Evolutionary conservation across 2,797 vertebrate genomes (phyloP).

Genomic region (Lepidocolaptes lacrymiger): DNA sequence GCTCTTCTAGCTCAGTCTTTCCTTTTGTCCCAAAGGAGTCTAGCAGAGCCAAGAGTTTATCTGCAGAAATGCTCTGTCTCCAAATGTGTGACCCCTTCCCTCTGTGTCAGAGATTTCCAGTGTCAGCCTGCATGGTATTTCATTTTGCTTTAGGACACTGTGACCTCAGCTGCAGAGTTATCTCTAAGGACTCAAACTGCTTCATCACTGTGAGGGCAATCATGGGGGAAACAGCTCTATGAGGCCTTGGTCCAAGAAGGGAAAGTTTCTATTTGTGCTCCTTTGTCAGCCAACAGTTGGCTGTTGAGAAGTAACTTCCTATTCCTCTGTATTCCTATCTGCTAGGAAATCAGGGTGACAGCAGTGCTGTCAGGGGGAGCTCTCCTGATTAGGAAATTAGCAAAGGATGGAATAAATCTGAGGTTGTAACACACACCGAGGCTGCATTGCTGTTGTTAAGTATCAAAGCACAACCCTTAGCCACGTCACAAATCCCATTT

Average conservation of each 20-base stretch:
- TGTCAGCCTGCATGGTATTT: neutral
- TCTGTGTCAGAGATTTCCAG: neutral
- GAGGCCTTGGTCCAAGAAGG: neutral
- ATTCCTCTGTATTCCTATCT: neutral
- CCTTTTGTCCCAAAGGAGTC: neutral
- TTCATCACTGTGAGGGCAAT: neutral
- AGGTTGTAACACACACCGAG: neutral
- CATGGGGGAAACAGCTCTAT: neutral
- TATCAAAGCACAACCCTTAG: neutral
- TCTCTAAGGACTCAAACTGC: neutral
- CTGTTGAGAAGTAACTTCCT: neutral
- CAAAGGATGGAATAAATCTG: neutral
- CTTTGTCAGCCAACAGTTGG: neutral
- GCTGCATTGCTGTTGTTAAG: neutral
- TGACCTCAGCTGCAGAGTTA: conserved; percentile 9
- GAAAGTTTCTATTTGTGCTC: neutral
- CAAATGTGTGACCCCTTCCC: neutral
- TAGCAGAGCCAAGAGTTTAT: neutral
- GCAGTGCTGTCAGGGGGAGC: neutral
- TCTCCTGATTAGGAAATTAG: conserved; percentile 11
- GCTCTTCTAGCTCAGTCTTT: neutral
- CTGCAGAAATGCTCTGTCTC: neutral
- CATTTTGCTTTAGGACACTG: neutral
- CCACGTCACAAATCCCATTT: rapidly evolving
- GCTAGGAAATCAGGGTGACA: neutral